A percentile compares a stretch with the other conserved stretches of the same genome.
Conservation (phyloP, 2,888 invertebrate genomes). For the Dugesia japonica region DNA sequence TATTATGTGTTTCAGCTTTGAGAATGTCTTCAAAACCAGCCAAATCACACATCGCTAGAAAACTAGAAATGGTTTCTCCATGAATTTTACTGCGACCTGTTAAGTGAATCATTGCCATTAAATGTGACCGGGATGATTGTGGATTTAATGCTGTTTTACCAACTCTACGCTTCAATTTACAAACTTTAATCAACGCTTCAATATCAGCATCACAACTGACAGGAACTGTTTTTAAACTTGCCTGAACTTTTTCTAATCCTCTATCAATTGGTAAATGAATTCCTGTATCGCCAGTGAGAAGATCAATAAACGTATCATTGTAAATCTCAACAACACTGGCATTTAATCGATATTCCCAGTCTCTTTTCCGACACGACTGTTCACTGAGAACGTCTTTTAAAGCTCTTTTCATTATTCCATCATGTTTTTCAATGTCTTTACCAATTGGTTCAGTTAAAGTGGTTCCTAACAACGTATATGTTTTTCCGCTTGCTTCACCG, state of each 20-base stretch:
- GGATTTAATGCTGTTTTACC: slow-evolving; percentile 33
- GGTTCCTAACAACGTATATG: slow-evolving; percentile 26
- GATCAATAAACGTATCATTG: slow-evolving; percentile 29
- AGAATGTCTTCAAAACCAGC: slow-evolving; percentile 31
- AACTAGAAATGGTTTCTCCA: slow-evolving; percentile 27
- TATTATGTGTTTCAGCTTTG: slow-evolving; percentile 30
- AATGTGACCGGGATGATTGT: slow-evolving; percentile 26
- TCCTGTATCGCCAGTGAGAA: background rate
- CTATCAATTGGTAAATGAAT: slow-evolving; percentile 26
- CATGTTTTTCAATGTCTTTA: background rate
- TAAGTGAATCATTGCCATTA: slow-evolving; percentile 23
- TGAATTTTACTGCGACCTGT: slow-evolving; percentile 17
- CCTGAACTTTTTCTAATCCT: slow-evolving; percentile 27
- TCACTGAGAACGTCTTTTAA: background rate
- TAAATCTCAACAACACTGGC: slow-evolving; percentile 26
- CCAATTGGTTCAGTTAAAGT: background rate
- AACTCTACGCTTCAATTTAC: slow-evolving; percentile 20
- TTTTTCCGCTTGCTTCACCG: slow-evolving; percentile 33
- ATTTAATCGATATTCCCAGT: slow-evolving; percentile 25
- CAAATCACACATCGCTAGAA: slow-evolving; percentile 24
- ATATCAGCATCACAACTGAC: slow-evolving; percentile 24
- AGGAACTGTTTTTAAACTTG: slow-evolving; percentile 8
- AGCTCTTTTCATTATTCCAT: slow-evolving; percentile 21
- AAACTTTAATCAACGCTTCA: slow-evolving; percentile 10
- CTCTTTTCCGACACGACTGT: background rate